Base-by-base conservation (phyloP, 2,113 vertebrate species). In the Nerophis lumbriciformis region DNA sequence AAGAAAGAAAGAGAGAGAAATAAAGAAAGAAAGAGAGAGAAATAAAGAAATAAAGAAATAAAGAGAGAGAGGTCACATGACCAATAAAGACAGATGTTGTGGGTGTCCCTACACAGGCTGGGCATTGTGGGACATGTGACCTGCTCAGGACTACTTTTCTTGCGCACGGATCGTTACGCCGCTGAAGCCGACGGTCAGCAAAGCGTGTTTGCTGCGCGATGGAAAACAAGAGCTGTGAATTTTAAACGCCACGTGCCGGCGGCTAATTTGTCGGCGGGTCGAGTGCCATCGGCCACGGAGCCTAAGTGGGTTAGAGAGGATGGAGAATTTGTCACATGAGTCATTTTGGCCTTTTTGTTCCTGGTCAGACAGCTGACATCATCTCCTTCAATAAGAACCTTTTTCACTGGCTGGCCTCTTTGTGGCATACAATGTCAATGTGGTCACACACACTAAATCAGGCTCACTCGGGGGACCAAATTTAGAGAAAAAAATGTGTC, bases 231-330 rank as follows among this genome's bases (percentile, higher is more conserved):
- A 28, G 72, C 60, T 65, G 65, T 85, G 48, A 87, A 85, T 87
- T 84, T 86, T 87, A 86, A 76, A 87, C 72, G 54, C 56, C 49
- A 70, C 58, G 62, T 6, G n/a, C 57, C 44, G 44, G 65, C 61
- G 63, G 67, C 53, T 49, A 57, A 58, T 63, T 67, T 4, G 48
- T 55, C 65, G 56, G 59, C 39, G 78, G 73, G 76, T 76, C 45
- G 71, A 56, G 54, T 65, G 69, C 6, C 49, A 76, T 66, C 59
- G 60, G 65, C 12, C 59, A 49, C 59, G 42, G 42, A 45, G 62
- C 47, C 63, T 51, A 75, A 71, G 57, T 75, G 76, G 66, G 80
- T 71, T 64, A 75, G 49, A 15, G 48, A 67, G 48, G 66, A 69
- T 5, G 14, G 45, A 75, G 57, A 75, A 69, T 66, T 28, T 45